Percentiles rank a stretch among this genome's conserved stretches.
These are phyloP conservation scores for Cantharis rustica DNA, from an alignment of 2,888 invertebrate genomes.

Conservation along the genomic window DNA sequence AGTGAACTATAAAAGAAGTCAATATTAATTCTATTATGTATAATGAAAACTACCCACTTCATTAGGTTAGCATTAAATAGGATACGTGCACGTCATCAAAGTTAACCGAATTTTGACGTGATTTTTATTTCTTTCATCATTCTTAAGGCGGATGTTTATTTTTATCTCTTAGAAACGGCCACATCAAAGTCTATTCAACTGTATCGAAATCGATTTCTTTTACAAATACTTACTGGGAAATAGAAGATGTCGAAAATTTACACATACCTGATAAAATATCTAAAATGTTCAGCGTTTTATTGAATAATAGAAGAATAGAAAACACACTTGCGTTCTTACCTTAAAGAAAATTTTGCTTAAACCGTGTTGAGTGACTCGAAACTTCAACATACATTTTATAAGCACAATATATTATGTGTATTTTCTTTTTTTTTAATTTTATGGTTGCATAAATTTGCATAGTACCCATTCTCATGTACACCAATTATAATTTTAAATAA, in stretches of 20 bases:
- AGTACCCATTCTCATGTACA: not conserved
- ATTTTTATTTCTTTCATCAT: constrained; percentile 17
- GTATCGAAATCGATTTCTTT: constrained; percentile 32
- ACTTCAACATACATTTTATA: not conserved
- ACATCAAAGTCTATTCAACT: constrained; percentile 27
- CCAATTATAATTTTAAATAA: not conserved
- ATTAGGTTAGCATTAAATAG: not conserved
- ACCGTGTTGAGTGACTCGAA: too few relatives aligned
- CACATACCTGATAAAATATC: constrained; percentile 1
- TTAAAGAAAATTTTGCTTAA: not conserved
- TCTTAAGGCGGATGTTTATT: constrained; percentile 13
- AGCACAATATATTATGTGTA: not conserved
- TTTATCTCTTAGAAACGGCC: constrained; percentile 33
- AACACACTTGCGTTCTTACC: not conserved
- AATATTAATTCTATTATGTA: not conserved
- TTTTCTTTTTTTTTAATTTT: not conserved
- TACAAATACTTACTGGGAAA: constrained; percentile 26
- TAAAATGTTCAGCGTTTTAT: not conserved
- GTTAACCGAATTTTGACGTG: constrained; percentile 10
- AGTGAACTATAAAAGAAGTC: not conserved
- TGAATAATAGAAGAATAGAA: not conserved
- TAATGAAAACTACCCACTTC: not conserved
- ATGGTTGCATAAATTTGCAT: not conserved
- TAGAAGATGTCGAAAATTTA: constrained; percentile 9
- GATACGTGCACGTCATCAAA: not conserved